Percentiles rank a stretch among this genome's conserved stretches.
Conservation (phyloP, 2,888 invertebrate species). For the Diaphora mendica region DNA sequence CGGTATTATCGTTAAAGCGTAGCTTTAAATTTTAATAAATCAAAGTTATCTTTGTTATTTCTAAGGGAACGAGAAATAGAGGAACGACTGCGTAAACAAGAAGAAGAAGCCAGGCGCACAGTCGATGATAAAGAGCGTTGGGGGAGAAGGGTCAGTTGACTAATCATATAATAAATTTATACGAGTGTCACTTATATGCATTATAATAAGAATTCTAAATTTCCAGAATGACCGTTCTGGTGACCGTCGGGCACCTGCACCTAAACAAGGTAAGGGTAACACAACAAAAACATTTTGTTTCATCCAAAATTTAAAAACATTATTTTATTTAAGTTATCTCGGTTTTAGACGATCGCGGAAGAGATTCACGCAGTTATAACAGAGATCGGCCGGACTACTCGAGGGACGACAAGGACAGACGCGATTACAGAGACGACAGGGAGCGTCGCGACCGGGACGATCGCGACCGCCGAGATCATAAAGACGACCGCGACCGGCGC, state of each 20-base stretch:
- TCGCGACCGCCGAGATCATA: slow-evolving; percentile 54
- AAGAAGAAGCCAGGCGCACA: slow-evolving; percentile 76
- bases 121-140: slow-evolving; percentile 80
- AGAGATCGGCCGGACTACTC: slow-evolving; percentile 74
- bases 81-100: slow-evolving; percentile 91
- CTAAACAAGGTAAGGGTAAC: slow-evolving; percentile 73
- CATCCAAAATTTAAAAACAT: not conserved
- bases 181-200: not conserved
- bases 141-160: slow-evolving; percentile 69
- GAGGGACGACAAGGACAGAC: slow-evolving; percentile 66
- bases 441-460: slow-evolving; percentile 39
- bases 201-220: slow-evolving; percentile 10
- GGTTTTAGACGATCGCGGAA: slow-evolving; percentile 68
- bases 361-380: slow-evolving; percentile 78
- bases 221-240: slow-evolving; percentile 80
- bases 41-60: not conserved
- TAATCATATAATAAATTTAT: not conserved
- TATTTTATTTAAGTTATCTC: not conserved
- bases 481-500: slow-evolving; percentile 44
- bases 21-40: no score
- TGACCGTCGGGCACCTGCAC: slow-evolving; percentile 74
- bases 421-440: slow-evolving; percentile 57
- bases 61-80: slow-evolving; percentile 94
- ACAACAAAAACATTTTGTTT: not conserved
- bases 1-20: no score